Conservation (phyloP, 1,140 invertebrate species). For the Ectropis grisescens region DNA sequence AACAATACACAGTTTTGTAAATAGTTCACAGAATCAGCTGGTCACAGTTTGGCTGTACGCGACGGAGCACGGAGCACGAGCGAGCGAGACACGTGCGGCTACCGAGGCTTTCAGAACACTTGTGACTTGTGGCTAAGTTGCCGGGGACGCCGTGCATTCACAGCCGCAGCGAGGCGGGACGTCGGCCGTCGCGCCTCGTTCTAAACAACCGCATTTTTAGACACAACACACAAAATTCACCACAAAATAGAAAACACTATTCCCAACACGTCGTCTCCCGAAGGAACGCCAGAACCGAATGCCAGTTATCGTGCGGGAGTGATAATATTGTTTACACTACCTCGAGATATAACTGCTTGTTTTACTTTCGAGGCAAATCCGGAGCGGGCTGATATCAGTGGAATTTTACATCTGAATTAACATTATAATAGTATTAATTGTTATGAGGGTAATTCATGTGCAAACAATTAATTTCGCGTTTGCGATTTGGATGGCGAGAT, state of each 20-base stretch:
- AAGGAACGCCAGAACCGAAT: no score
- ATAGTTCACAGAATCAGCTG: constrained; percentile 18
- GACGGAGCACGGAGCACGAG: background rate
- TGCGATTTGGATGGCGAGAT: no score
- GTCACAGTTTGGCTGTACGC: constrained; percentile 3
- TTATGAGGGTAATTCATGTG: background rate
- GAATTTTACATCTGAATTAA: constrained; percentile 28
- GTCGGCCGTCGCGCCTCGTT: constrained; percentile 31
- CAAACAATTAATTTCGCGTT: constrained; percentile 4
- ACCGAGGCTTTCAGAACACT: constrained; percentile 7
- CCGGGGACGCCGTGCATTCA: constrained; percentile 5
- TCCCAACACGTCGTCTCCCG: constrained; percentile 22
- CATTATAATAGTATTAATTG: no score
- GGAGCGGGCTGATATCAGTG: constrained; percentile 21
- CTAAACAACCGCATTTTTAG: constrained; percentile 41
- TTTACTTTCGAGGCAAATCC: constrained; percentile 13
- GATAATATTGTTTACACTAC: constrained; percentile 34
- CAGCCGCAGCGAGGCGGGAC: constrained; percentile 30
- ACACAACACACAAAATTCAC: constrained; percentile 2
- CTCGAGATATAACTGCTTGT: constrained; percentile 10
- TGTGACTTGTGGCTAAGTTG: constrained; percentile 11
- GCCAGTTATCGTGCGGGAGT: constrained; percentile 18
- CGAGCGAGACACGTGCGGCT: constrained; percentile 12
- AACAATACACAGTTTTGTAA: constrained; percentile 4
- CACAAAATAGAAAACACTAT: no score